Evolutionary conservation across 1,140 invertebrate genomes (phyloP).

Genomic region (Popillia japonica): DNA sequence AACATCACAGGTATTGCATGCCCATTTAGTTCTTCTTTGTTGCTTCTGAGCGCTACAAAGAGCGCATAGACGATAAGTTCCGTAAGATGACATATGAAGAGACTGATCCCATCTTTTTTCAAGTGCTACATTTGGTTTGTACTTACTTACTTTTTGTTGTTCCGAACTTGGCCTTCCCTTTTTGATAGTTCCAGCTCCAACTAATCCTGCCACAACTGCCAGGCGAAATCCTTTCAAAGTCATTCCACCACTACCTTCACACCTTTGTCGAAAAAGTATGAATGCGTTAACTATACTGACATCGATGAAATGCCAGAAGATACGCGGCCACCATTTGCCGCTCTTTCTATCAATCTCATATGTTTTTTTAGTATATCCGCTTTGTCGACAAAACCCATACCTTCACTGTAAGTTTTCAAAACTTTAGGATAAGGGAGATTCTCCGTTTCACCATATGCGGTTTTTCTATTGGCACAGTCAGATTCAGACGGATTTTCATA

Average conservation of each 20-base stretch:
- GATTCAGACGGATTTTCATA: conserved; percentile 52
- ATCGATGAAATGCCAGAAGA: conserved; percentile 47
- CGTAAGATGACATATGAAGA: conserved; percentile 17
- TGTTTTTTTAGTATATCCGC: conserved; percentile 43
- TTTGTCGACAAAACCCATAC: conserved; percentile 60
- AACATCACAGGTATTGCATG: not conserved
- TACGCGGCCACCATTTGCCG: conserved; percentile 54
- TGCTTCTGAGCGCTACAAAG: not conserved
- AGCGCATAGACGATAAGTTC: no score
- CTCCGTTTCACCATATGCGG: conserved; percentile 43
- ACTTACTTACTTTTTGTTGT: conserved; percentile 2
- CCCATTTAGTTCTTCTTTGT: not conserved
- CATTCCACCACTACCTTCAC: not conserved
- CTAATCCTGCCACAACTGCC: conserved; percentile 43
- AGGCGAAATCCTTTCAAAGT: conserved; percentile 42
- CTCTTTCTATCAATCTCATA: conserved; percentile 57
- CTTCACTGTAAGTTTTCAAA: conserved; percentile 44
- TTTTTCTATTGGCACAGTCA: conserved; percentile 53
- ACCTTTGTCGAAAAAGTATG: conserved; percentile 44
- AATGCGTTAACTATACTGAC: conserved; percentile 34
- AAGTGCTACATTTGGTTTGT: not conserved
- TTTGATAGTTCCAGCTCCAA: no score
- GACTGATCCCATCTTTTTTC: conserved; percentile 3
- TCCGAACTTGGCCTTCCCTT: not conserved
- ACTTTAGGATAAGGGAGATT: no score